A percentile compares a stretch with the other conserved stretches of the same genome.
Evolutionary conservation across 2,888 invertebrate genomes (phyloP).

Genomic region (Morpho helenor): DNA sequence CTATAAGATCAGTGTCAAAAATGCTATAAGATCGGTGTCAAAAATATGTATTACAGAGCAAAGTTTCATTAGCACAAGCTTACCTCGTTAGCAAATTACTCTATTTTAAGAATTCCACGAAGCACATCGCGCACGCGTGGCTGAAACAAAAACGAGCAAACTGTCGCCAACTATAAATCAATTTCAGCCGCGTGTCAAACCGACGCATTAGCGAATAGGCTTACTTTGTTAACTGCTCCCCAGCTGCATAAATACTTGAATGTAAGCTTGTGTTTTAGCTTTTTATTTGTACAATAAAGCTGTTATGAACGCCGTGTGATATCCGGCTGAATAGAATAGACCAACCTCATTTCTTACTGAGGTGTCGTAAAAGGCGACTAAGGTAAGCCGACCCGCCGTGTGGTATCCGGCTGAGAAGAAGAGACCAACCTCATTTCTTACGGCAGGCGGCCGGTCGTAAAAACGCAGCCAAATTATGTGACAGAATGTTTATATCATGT

Average conservation of each 20-base stretch:
- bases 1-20: no score
- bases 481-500: no score
- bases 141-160: slow-evolving; percentile 19
- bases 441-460: no score
- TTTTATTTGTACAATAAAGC: background rate
- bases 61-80: slow-evolving; percentile 3
- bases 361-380: no score
- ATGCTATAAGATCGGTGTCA: no score
- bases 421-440: no score
- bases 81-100: slow-evolving; percentile 13
- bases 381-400: no score
- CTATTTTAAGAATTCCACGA: slow-evolving; percentile 11
- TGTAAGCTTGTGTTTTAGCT: background rate
- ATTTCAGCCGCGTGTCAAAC: slow-evolving; percentile 29
- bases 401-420: no score
- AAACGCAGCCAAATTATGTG: no score
- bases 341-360: no score
- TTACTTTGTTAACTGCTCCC: slow-evolving; percentile 6
- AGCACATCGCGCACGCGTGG: slow-evolving; percentile 8
- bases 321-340: no score
- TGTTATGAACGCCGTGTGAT: no score
- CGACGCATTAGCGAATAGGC: slow-evolving; percentile 25
- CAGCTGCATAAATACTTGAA: background rate
- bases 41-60: background rate
- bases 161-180: slow-evolving; percentile 28